Evolutionary conservation across 2,797 vertebrate species (phyloP).

Genomic region (Tiaroga cobitis): DNA sequence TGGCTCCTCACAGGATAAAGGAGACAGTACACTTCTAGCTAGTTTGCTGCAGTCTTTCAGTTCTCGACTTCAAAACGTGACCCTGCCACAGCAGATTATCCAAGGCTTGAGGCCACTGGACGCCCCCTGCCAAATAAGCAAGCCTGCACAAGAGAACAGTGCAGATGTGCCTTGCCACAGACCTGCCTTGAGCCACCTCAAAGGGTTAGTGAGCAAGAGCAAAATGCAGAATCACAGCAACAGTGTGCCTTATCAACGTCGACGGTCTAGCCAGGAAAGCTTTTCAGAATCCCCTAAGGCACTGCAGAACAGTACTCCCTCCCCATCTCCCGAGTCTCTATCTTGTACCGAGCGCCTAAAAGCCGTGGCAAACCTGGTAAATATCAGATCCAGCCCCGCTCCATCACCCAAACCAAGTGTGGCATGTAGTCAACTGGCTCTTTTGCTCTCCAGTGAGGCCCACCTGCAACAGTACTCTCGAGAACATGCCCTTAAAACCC

Average conservation of each 20-base stretch:
- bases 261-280: constrained; percentile 82
- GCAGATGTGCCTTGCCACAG: constrained; percentile 85
- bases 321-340: constrained; percentile 83
- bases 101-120: constrained; percentile 85
- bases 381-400: constrained; percentile 93
- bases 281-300: constrained; percentile 86
- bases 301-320: constrained; percentile 79
- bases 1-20: constrained; percentile 84
- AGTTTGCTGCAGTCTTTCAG: constrained; percentile 98
- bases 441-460: constrained; percentile 97
- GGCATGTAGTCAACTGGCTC: constrained; percentile 96
- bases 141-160: constrained; percentile 82
- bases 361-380: constrained; percentile 96
- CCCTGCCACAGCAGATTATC: constrained; percentile 92
- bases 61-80: constrained; percentile 95
- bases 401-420: constrained; percentile 96
- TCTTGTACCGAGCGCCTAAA: constrained; percentile 94
- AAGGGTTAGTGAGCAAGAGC: constrained; percentile 92
- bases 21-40: constrained; percentile 95
- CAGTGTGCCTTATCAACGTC: constrained; percentile 81
- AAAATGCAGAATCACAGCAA: constrained; percentile 87
- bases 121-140: constrained; percentile 71
- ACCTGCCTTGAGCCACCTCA: constrained; percentile 91
- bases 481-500: constrained; percentile 95
- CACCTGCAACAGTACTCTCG: constrained; percentile 98